Percentiles rank a stretch among this genome's conserved stretches.
Conservation (phyloP, 2,888 invertebrate genomes). For the Diplolepis rosae region DNA sequence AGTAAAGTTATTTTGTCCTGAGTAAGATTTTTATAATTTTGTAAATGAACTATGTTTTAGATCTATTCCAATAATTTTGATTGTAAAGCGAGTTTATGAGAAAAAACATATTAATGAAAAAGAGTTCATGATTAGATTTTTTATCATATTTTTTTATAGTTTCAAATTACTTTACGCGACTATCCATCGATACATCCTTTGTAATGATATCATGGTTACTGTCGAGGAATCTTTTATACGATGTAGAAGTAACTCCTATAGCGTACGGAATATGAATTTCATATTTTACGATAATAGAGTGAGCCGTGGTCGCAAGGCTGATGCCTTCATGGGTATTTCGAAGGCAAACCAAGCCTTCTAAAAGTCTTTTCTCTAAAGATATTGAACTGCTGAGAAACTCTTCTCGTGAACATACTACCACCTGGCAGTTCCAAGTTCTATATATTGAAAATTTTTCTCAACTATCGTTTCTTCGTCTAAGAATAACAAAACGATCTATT, state of each 20-base stretch:
- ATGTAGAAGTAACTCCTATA: conserved; percentile 18
- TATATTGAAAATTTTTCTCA: conserved; percentile 2
- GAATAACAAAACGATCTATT: conserved; percentile 16
- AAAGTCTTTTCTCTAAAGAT: conserved; percentile 28
- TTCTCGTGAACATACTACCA: conserved; percentile 9
- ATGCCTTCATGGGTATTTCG: conserved; percentile 50
- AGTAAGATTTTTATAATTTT: too few relatives aligned
- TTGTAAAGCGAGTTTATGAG: too few relatives aligned
- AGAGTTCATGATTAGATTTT: too few relatives aligned
- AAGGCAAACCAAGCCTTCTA: conserved; percentile 52
- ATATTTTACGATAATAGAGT: conserved; percentile 58
- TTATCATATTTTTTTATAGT: background rate
- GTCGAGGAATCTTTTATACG: conserved; percentile 28
- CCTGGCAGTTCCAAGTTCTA: conserved; percentile 15
- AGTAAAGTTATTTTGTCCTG: too few relatives aligned
- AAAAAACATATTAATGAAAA: too few relatives aligned
- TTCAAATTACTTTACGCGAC: background rate
- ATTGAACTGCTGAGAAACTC: conserved; percentile 13
- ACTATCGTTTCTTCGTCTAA: background rate
- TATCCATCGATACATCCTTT: background rate
- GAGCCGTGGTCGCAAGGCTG: conserved; percentile 35
- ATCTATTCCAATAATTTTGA: too few relatives aligned
- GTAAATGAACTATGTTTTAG: too few relatives aligned
- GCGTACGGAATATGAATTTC: conserved; percentile 57
- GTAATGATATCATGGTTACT: background rate